Evolutionary conservation across 2,888 invertebrate genomes (phyloP).

Genomic region (Drosophila ezoana): DNA sequence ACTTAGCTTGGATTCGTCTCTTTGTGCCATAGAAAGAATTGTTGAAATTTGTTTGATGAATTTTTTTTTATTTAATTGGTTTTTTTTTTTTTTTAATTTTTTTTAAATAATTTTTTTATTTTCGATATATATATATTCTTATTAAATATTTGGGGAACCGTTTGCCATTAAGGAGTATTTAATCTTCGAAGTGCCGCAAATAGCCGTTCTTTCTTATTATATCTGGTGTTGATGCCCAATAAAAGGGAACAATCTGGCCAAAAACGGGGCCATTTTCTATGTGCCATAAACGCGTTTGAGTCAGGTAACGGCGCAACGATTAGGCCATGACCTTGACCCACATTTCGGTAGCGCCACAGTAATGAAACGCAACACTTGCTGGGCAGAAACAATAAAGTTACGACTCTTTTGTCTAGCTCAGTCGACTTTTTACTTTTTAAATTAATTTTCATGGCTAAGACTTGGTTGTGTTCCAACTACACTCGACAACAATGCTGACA

Average conservation of each 20-base stretch:
- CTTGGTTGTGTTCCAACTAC: constrained; percentile 14
- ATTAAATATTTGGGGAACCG: too few species aligned
- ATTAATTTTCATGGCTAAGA: constrained; percentile 37
- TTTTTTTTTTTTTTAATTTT: too few species aligned
- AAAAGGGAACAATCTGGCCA: constrained; percentile 40
- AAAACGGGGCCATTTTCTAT: constrained; percentile 22
- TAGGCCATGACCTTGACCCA: constrained; percentile 73
- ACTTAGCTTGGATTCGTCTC: too few species aligned
- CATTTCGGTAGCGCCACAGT: constrained; percentile 21
- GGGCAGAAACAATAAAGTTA: constrained; percentile 35
- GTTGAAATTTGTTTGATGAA: too few species aligned
- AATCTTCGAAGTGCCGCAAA: not conserved
- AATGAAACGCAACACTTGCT: constrained; percentile 3
- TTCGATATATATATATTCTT: too few species aligned
- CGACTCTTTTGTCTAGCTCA: constrained; percentile 40
- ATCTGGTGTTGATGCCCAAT: constrained; percentile 34
- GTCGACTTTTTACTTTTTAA: constrained; percentile 41
- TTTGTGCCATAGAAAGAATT: too few species aligned
- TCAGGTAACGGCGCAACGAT: constrained; percentile 62
- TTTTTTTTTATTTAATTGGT: too few species aligned
- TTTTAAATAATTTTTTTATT: too few species aligned
- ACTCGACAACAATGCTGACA: constrained; percentile 27
- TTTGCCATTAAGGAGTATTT: not conserved
- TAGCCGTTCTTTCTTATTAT: constrained; percentile 5
- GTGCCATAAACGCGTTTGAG: constrained; percentile 59